Evolutionary conservation across 2,113 vertebrate species (phyloP).

Genomic region (Leptocoma aspasia): DNA sequence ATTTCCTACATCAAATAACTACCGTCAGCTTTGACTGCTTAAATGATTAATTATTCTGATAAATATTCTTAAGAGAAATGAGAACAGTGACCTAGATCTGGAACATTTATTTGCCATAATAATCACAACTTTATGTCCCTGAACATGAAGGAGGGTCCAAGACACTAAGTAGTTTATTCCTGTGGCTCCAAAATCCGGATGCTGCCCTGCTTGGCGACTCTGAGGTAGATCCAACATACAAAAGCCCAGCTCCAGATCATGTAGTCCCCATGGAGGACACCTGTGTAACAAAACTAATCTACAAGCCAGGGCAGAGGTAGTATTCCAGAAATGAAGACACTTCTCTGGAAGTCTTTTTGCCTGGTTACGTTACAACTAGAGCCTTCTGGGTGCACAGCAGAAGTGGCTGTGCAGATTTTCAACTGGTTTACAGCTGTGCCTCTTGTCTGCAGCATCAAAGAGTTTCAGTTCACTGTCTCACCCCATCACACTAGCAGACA

Average conservation of each 20-base stretch:
- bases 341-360: background rate
- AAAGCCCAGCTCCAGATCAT: background rate
- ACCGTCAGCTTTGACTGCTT: slow-evolving; percentile 17
- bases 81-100: background rate
- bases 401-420: background rate
- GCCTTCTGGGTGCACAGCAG: background rate
- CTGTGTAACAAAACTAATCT: background rate
- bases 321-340: background rate
- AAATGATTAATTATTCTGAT: slow-evolving; percentile 31
- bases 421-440: background rate
- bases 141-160: background rate
- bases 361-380: background rate
- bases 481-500: background rate
- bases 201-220: background rate
- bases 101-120: background rate
- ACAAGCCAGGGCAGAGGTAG: background rate
- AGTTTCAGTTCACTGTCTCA: background rate
- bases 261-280: background rate
- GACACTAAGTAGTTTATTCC: background rate
- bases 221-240: background rate
- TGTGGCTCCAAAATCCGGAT: background rate
- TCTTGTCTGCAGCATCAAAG: background rate
- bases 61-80: slow-evolving; percentile 13
- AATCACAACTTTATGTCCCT: background rate
- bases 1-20: slow-evolving; percentile 12